These are phyloP conservation scores for Lacanobia wlatinum DNA, from an alignment of 2,888 invertebrate species.

Conservation along the genomic window DNA sequence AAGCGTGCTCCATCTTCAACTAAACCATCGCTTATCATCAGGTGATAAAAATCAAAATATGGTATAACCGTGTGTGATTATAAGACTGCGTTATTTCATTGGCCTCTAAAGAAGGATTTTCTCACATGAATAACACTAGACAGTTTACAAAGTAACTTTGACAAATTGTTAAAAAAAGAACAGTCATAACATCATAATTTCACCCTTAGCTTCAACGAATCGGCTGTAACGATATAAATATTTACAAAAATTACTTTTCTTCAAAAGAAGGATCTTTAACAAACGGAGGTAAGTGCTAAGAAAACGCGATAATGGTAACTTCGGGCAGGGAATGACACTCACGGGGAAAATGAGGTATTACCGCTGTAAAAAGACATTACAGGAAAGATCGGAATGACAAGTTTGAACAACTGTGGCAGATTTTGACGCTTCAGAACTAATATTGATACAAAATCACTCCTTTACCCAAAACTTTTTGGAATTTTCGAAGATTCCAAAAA, in stretches of 20 bases:
- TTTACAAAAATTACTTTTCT: constrained; percentile 22
- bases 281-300: constrained; percentile 31
- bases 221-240: constrained; percentile 26
- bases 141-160: neutral
- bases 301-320: constrained; percentile 45
- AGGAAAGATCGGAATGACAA: neutral
- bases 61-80: too few species aligned
- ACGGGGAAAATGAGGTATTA: constrained; percentile 59
- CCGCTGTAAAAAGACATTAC: constrained; percentile 11
- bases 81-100: too few species aligned
- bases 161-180: neutral
- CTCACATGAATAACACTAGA: too few species aligned
- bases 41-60: too few species aligned
- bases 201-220: constrained; percentile 2
- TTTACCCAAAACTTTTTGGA: too few species aligned
- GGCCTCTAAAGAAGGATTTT: too few species aligned
- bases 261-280: constrained; percentile 32
- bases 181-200: neutral
- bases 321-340: constrained; percentile 55
- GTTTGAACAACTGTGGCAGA: rapidly evolving
- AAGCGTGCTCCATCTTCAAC: too few species aligned
- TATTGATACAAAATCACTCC: too few species aligned
- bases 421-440: too few species aligned
- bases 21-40: too few species aligned
- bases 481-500: too few species aligned